These are phyloP conservation scores for Lichenostomus cassidix DNA, from an alignment of 2,113 vertebrate species.

Conservation along the genomic window DNA sequence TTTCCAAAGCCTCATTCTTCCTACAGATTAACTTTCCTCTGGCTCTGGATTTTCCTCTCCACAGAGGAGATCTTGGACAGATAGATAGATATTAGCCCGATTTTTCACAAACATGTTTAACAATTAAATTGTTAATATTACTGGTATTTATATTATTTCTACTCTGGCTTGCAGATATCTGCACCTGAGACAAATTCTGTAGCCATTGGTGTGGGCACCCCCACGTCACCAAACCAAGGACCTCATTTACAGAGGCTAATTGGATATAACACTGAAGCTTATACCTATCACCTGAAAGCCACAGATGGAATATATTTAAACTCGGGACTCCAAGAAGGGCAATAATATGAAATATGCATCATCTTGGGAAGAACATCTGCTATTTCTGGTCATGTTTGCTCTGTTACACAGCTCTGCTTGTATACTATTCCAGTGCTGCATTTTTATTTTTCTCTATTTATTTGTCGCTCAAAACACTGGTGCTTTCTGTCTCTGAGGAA, in stretches of 20 bases:
- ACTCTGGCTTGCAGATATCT: not conserved
- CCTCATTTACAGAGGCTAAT: not conserved
- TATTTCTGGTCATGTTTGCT: not conserved
- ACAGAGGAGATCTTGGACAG: not conserved
- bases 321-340: not conserved
- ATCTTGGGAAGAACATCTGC: not conserved
- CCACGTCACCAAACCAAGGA: not conserved
- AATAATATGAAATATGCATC: not conserved
- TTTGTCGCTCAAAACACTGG: not conserved
- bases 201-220: not conserved
- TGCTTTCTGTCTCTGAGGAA: not conserved
- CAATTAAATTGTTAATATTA: not conserved
- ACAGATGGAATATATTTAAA: not conserved
- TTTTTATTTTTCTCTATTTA: not conserved
- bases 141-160: not conserved
- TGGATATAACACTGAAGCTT: not conserved
- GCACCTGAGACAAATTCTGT: not conserved
- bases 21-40: not conserved
- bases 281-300: not conserved
- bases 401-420: not conserved
- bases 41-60: not conserved
- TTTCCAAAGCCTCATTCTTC: not conserved
- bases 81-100: not conserved
- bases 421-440: not conserved
- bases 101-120: not conserved